These are phyloP conservation scores for Liopterus haemorrhoidalis DNA, from an alignment of 2,888 invertebrate genomes.

Conservation along the genomic window DNA sequence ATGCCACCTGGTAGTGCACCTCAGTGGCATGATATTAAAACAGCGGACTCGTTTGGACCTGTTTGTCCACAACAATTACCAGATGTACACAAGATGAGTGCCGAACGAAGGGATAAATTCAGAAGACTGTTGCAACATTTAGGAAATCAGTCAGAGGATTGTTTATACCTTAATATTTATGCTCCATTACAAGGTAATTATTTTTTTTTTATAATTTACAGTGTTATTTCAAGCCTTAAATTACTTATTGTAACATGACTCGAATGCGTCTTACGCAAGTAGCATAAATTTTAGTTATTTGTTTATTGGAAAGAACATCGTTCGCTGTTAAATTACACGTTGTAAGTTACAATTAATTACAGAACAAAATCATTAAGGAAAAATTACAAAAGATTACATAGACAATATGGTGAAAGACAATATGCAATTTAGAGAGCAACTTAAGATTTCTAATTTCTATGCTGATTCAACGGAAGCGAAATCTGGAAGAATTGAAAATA, in stretches of 20 bases:
- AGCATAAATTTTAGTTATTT: conserved; percentile 1
- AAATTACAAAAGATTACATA: too few species aligned
- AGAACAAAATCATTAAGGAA: too few species aligned
- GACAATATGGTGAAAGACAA: too few species aligned
- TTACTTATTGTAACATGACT: too few species aligned
- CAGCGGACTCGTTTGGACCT: conserved; percentile 66
- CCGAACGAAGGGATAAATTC: conserved; percentile 65
- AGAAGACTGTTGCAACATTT: conserved; percentile 66
- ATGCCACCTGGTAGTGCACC: conserved; percentile 84
- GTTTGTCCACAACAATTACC: conserved; percentile 85
- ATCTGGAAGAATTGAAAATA: too few species aligned
- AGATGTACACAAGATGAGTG: conserved; percentile 56
- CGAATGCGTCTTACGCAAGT: neutral
- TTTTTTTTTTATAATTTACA: conserved; percentile 4
- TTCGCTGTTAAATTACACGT: too few species aligned
- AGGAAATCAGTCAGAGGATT: conserved; percentile 73
- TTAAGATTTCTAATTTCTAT: too few species aligned
- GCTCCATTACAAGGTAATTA: conserved; percentile 76
- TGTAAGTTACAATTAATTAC: too few species aligned
- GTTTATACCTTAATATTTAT: conserved; percentile 87
- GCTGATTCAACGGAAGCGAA: too few species aligned
- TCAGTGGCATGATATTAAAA: conserved; percentile 68
- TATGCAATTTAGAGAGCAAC: too few species aligned
- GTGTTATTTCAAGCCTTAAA: neutral
- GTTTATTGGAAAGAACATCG: too few species aligned